These are phyloP conservation scores for Sardinella longiceps DNA, from an alignment of 2,797 vertebrate species.

Conservation along the genomic window DNA sequence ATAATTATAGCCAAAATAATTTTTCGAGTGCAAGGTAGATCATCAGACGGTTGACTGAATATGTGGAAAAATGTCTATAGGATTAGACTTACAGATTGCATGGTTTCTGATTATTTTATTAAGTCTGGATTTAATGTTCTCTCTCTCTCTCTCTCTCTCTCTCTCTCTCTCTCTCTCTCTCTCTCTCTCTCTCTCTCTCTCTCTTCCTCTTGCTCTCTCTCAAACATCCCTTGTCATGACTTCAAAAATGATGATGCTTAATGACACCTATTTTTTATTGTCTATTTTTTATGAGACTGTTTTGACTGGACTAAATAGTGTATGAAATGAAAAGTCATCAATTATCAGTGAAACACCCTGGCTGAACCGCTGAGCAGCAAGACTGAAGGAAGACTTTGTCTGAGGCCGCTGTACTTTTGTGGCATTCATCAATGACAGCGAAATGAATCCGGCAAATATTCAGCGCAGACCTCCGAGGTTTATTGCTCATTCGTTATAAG, in stretches of 20 bases:
- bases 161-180: background rate
- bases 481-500: constrained; percentile 74
- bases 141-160: background rate
- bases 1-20: no score
- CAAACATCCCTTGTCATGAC: background rate
- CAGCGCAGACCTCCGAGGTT: constrained; percentile 68
- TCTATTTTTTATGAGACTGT: constrained; percentile 18
- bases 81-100: no score
- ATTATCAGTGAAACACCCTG: constrained; percentile 65
- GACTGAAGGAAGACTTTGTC: background rate
- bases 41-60: no score
- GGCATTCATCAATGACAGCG: constrained; percentile 72
- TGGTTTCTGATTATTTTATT: no score
- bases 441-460: constrained; percentile 70
- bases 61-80: no score
- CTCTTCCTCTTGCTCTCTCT: background rate
- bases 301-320: background rate
- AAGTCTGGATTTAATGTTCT: no score
- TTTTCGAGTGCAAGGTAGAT: no score
- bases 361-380: background rate
- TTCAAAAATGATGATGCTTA: background rate
- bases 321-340: constrained; percentile 70
- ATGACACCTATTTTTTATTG: constrained; percentile 35
- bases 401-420: constrained; percentile 17
- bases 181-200: background rate